Percentiles rank a stretch among this genome's conserved stretches.
Conservation (phyloP, 2,888 invertebrate genomes). For the Idaea biselata region DNA sequence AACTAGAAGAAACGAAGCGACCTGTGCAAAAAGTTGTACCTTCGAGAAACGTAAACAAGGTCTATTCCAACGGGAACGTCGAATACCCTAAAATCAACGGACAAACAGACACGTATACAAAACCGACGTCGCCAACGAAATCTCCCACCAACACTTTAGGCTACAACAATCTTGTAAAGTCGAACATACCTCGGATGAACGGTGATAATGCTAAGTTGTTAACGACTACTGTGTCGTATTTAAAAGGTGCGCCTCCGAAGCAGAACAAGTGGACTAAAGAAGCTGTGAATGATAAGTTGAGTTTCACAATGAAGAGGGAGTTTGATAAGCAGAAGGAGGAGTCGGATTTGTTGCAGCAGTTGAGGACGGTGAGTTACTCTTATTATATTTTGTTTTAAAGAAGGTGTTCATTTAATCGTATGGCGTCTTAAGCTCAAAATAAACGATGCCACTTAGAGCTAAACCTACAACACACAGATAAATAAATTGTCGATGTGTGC, state of each 20-base stretch:
- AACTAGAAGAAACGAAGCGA: conserved; percentile 79
- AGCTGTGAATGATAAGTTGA: conserved; percentile 86
- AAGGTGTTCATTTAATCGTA: too few relatives aligned
- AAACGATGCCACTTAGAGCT: too few relatives aligned
- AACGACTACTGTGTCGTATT: conserved; percentile 80
- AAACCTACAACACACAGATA: too few relatives aligned
- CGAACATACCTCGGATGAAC: conserved; percentile 61
- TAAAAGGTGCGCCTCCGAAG: conserved; percentile 78
- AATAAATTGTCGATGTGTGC: too few relatives aligned
- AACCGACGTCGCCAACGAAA: conserved; percentile 85
- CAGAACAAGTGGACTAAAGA: conserved; percentile 87
- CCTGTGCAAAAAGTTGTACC: conserved; percentile 91
- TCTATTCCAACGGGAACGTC: conserved; percentile 73
- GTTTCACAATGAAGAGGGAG: conserved; percentile 95
- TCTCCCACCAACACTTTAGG: conserved; percentile 81
- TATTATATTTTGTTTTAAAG: too few relatives aligned
- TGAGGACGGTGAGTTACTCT: conserved; percentile 85
- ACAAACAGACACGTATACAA: conserved; percentile 76
- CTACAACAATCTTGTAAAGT: conserved; percentile 76
- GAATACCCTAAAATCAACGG: conserved; percentile 61
- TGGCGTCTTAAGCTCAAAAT: too few relatives aligned
- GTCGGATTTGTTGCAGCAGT: conserved; percentile 89
- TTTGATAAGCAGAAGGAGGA: conserved; percentile 95
- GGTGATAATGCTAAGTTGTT: conserved; percentile 74
- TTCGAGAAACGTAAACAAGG: conserved; percentile 83